Conservation (phyloP, 2,888 invertebrate species). For the Athalia cordata region DNA sequence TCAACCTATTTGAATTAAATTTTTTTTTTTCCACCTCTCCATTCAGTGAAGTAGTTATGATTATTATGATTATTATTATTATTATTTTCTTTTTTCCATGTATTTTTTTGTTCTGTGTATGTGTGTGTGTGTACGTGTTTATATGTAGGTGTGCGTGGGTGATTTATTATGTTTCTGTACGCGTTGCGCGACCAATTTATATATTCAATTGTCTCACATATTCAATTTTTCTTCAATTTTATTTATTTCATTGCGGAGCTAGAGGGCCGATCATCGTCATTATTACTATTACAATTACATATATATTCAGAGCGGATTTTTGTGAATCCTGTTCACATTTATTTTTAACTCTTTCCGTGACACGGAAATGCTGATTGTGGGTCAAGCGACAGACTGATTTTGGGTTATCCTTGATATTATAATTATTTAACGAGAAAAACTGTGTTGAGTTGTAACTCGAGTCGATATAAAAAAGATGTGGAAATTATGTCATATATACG, state of each 20-base stretch:
- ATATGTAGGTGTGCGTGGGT: not conserved
- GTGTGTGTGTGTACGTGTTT: not conserved
- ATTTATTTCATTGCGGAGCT: too few relatives aligned
- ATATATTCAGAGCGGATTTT: too few relatives aligned
- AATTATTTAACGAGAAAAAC: too few relatives aligned
- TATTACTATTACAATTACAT: too few relatives aligned
- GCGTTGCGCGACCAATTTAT: not conserved
- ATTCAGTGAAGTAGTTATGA: not conserved
- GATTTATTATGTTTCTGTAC: not conserved
- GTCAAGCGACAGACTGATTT: conserved; percentile 12
- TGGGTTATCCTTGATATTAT: conserved; percentile 9
- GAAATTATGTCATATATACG: too few relatives aligned
- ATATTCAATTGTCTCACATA: not conserved
- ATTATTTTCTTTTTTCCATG: not conserved
- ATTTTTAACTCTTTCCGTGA: too few relatives aligned
- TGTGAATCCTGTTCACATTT: too few relatives aligned
- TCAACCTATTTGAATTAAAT: not conserved
- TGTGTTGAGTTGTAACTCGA: too few relatives aligned
- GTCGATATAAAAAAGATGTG: too few relatives aligned
- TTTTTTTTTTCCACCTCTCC: not conserved
- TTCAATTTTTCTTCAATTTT: not conserved
- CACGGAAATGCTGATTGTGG: too few relatives aligned
- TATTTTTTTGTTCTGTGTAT: not conserved
- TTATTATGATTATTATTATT: not conserved
- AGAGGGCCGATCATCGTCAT: too few relatives aligned